A percentile compares a stretch with the other conserved stretches of the same genome.
Evolutionary conservation across 1,140 invertebrate species (phyloP).

Genomic region (Plodia interpunctella): DNA sequence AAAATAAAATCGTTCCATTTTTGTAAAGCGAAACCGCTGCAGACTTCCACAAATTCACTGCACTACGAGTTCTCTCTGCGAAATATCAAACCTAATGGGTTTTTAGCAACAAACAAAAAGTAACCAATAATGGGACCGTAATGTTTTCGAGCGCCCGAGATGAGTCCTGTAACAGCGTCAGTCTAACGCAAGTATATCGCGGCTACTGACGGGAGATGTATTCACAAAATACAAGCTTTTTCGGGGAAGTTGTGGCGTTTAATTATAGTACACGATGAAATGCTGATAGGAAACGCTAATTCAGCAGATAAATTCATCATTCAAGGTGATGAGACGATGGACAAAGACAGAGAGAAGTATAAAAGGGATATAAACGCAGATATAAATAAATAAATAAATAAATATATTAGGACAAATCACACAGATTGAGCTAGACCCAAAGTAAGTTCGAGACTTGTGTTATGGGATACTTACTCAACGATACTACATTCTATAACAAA

Average conservation of each 20-base stretch:
- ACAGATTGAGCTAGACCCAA: too few relatives aligned
- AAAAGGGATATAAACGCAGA: not conserved
- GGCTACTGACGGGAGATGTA: slow-evolving; percentile 34
- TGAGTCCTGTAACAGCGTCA: slow-evolving; percentile 40
- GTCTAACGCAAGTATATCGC: slow-evolving; percentile 27
- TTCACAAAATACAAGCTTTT: slow-evolving; percentile 38
- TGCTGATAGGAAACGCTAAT: slow-evolving; percentile 21
- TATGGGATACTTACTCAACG: too few relatives aligned
- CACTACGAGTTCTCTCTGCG: not conserved
- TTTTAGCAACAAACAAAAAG: not conserved
- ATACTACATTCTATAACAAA: too few relatives aligned
- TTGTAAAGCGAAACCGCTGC: not conserved
- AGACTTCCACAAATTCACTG: not conserved
- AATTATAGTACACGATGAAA: slow-evolving; percentile 44
- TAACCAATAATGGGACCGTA: slow-evolving; percentile 28
- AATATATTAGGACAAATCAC: too few relatives aligned
- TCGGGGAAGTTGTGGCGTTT: slow-evolving; percentile 35
- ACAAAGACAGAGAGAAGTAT: not conserved
- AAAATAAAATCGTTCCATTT: slow-evolving; percentile 8
- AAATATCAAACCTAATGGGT: not conserved
- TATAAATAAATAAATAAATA: too few relatives aligned
- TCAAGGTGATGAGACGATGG: not conserved
- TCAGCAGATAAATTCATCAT: slow-evolving; percentile 18
- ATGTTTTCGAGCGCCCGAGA: slow-evolving; percentile 26
- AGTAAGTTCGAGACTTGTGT: too few relatives aligned